Percentiles rank a stretch among this genome's conserved stretches.
These are phyloP conservation scores for Clistopyga incitator DNA, from an alignment of 2,888 invertebrate species.

Conservation along the genomic window DNA sequence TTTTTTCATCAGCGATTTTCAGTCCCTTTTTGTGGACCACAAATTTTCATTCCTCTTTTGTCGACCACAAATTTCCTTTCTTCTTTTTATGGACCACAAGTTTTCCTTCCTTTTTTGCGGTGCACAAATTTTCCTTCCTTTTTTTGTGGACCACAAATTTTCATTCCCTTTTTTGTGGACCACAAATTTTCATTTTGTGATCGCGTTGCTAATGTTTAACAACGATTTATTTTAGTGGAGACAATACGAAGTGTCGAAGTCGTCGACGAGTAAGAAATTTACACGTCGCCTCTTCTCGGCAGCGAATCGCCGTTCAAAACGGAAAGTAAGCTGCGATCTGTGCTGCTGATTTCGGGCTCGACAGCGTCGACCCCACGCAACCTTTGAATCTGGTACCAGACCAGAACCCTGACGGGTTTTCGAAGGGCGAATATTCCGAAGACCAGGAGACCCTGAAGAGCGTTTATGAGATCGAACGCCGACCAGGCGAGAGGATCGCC, in stretches of 20 bases:
- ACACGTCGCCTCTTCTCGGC: conserved; percentile 52
- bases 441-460: conserved; percentile 89
- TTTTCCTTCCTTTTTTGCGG: too few relatives aligned
- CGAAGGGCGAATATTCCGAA: conserved; percentile 87
- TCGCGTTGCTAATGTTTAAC: background rate
- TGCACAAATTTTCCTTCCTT: too few relatives aligned
- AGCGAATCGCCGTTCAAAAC: conserved; percentile 73
- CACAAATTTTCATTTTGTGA: background rate
- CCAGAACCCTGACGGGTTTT: conserved; percentile 76
- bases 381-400: conserved; percentile 79
- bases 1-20: background rate
- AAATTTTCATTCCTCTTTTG: background rate
- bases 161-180: background rate
- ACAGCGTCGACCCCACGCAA: conserved; percentile 72
- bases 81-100: background rate
- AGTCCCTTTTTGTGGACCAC: background rate
- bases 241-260: background rate
- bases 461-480: conserved; percentile 89
- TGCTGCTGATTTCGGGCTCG: conserved; percentile 75
- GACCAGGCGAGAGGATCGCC: conserved; percentile 86
- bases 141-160: background rate
- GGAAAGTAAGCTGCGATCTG: conserved; percentile 77
- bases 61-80: too few relatives aligned
- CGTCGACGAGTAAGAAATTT: too few relatives aligned
- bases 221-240: background rate